These are phyloP conservation scores for Mamestra configurata DNA, from an alignment of 1,140 invertebrate genomes.

Conservation along the genomic window DNA sequence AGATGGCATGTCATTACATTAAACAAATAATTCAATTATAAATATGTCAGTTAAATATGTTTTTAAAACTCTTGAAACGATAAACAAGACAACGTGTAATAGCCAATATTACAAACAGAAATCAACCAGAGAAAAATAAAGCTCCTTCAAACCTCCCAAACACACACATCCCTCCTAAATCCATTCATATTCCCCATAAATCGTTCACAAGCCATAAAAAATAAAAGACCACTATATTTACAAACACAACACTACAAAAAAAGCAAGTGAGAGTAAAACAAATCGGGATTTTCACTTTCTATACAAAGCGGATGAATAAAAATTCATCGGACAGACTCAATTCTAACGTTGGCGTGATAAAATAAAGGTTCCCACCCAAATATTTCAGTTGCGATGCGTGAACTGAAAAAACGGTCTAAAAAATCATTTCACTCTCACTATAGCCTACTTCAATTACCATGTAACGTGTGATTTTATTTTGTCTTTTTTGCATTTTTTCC, in stretches of 20 bases:
- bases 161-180: background rate
- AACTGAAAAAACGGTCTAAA: slow-evolving; percentile 69
- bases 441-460: slow-evolving; percentile 39
- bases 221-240: slow-evolving; percentile 30
- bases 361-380: slow-evolving; percentile 33
- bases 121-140: background rate
- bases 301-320: slow-evolving; percentile 30
- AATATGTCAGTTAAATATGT: too few species aligned
- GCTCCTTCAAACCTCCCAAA: background rate
- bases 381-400: slow-evolving; percentile 35
- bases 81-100: too few species aligned
- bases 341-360: slow-evolving; percentile 35
- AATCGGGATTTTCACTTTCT: slow-evolving; percentile 40
- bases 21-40: too few species aligned
- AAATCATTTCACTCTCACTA: slow-evolving; percentile 73
- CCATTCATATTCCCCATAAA: slow-evolving; percentile 19
- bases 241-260: slow-evolving; percentile 26
- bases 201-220: slow-evolving; percentile 5
- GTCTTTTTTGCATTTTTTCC: slow-evolving; percentile 28
- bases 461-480: slow-evolving; percentile 36
- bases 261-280: slow-evolving; percentile 34
- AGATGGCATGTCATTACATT: too few species aligned
- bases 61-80: too few species aligned
- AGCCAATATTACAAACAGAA: background rate
- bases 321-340: slow-evolving; percentile 14